Percentiles rank a stretch among this genome's conserved stretches.
phyloP scores from a whole-genome alignment of 1,140 invertebrate species.

The Drosophila elegans region DNA sequence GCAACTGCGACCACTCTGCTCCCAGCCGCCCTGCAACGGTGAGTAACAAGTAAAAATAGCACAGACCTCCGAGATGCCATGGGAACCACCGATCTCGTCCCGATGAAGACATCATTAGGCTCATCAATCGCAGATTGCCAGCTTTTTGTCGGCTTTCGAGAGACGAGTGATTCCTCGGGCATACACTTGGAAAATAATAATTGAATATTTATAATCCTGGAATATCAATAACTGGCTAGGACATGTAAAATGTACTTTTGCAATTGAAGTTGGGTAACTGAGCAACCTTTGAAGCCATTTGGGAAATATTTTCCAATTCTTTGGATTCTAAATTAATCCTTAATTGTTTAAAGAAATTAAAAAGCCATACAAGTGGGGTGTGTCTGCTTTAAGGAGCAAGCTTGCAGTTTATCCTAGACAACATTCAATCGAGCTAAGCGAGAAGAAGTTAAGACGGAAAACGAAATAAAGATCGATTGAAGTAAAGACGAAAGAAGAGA shows the following conservation, averaged over 20 bases:
- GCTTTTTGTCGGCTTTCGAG: constrained; percentile 22
- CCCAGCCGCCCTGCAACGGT: constrained; percentile 87
- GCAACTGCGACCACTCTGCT: constrained; percentile 87
- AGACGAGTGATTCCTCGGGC: background rate
- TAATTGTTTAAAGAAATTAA: too few species aligned
- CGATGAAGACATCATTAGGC: constrained; percentile 28
- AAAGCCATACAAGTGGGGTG: too few species aligned
- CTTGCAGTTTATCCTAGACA: too few species aligned
- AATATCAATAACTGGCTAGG: too few species aligned
- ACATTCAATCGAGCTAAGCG: too few species aligned
- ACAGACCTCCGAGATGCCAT: constrained; percentile 9
- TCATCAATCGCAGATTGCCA: constrained; percentile 32
- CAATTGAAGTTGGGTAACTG: background rate
- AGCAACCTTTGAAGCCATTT: too few species aligned
- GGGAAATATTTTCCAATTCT: background rate
- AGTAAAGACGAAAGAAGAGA: too few species aligned
- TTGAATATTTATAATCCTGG: too few species aligned
- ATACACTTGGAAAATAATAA: background rate
- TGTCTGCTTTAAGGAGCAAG: too few species aligned
- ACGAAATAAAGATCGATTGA: too few species aligned
- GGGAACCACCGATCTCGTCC: constrained; percentile 37
- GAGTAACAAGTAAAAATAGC: constrained; percentile 53
- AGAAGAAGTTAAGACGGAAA: too few species aligned
- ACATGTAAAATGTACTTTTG: too few species aligned
- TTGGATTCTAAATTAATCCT: background rate